Conservation (phyloP, 2,797 vertebrate genomes). For the Sebastes variabilis region DNA sequence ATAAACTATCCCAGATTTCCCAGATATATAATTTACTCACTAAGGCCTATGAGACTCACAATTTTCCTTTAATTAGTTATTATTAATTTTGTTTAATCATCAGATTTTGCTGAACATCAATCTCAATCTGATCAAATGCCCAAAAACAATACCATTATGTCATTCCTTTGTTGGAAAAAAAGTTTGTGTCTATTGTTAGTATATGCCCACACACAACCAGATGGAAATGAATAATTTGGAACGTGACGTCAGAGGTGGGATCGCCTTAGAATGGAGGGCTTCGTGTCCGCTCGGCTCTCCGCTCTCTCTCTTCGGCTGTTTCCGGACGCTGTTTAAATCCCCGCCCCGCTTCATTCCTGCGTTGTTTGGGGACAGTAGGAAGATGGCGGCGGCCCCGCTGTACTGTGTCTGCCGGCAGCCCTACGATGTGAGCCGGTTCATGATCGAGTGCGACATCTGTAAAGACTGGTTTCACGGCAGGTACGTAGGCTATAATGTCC, state of each 20-base stretch:
- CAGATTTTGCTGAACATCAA: neutral
- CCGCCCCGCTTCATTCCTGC: conserved; percentile 83
- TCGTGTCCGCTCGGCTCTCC: conserved; percentile 65
- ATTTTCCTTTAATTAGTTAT: neutral
- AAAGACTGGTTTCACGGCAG: conserved; percentile 99
- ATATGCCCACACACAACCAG: conserved; percentile 48
- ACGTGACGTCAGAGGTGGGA: conserved; percentile 73
- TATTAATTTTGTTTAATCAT: too few species aligned
- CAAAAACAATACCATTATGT: conserved; percentile 19
- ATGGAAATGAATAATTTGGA: conserved; percentile 67
- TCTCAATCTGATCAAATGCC: neutral
- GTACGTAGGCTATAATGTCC: conserved; percentile 74
- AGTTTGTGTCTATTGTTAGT: conserved; percentile 50
- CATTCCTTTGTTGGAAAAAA: conserved; percentile 35
- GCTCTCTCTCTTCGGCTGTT: conserved; percentile 61
- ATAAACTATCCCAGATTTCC: too few species aligned
- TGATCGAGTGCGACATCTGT: conserved; percentile 98
- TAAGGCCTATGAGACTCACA: neutral
- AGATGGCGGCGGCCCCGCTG: conserved; percentile 93
- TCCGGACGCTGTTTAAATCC: conserved; percentile 74
- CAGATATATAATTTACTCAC: too few species aligned
- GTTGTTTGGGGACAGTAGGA: conserved; percentile 89
- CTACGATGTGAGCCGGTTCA: conserved; percentile 97
- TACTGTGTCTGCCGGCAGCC: conserved; percentile 99
- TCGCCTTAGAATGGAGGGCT: conserved; percentile 41